Percentiles rank a stretch among this genome's conserved stretches.
Evolutionary conservation across 2,888 invertebrate species (phyloP).

Genomic region (Neuroscelio doddi): DNA sequence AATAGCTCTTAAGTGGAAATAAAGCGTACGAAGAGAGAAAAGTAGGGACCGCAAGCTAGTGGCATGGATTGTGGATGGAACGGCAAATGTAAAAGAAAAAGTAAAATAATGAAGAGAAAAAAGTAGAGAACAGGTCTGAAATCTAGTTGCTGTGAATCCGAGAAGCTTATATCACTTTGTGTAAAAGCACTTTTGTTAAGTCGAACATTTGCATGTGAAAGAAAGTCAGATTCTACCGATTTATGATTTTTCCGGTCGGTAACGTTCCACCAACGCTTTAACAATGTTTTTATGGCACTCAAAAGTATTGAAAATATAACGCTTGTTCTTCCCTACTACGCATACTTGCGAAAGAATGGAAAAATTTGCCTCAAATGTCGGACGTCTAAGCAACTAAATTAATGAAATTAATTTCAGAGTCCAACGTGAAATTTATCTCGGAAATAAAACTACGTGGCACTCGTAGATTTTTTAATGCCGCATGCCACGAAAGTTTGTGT

Average conservation of each 20-base stretch:
- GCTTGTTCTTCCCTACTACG: too few relatives aligned
- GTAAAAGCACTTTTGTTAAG: slow-evolving; percentile 61
- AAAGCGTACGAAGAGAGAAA: slow-evolving; percentile 48
- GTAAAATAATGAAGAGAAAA: slow-evolving; percentile 17
- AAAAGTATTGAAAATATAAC: neutral
- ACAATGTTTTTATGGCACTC: neutral
- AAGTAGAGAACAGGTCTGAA: slow-evolving; percentile 23
- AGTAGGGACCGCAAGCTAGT: slow-evolving; percentile 24
- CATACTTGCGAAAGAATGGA: too few relatives aligned
- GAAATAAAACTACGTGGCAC: too few relatives aligned
- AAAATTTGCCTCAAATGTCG: too few relatives aligned
- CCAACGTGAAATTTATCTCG: too few relatives aligned
- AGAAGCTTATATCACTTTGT: slow-evolving; percentile 49
- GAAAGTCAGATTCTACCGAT: slow-evolving; percentile 53
- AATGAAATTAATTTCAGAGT: too few relatives aligned
- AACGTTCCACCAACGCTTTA: neutral
- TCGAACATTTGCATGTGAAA: slow-evolving; percentile 66
- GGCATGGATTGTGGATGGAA: slow-evolving; percentile 28
- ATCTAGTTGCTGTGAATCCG: slow-evolving; percentile 29
- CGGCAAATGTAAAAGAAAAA: slow-evolving; percentile 23
- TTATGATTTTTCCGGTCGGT: slow-evolving; percentile 54
- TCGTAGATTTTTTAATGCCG: too few relatives aligned
- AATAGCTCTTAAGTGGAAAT: slow-evolving; percentile 58
- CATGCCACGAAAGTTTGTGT: too few relatives aligned
- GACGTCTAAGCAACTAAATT: too few relatives aligned